Evolutionary conservation across 2,888 invertebrate genomes (phyloP).

Genomic region (Creontiades dilutus): DNA sequence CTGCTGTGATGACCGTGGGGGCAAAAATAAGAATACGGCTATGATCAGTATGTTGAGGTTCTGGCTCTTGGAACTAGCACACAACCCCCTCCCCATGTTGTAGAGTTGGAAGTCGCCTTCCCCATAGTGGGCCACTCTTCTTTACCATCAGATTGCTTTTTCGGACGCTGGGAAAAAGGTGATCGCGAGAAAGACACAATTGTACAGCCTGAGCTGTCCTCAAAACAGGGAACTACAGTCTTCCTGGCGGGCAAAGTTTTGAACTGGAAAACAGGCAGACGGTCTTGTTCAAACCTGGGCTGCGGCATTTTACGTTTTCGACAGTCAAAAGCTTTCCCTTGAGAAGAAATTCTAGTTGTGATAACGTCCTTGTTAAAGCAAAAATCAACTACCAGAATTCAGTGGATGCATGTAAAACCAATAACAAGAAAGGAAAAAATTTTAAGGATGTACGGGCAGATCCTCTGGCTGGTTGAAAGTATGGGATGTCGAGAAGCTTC

Average conservation of each 20-base stretch:
- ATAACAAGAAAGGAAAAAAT: background rate
- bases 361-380: background rate
- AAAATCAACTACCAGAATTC: background rate
- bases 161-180: slow-evolving; percentile 26
- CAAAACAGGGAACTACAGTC: background rate
- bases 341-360: background rate
- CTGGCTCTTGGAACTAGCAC: slow-evolving; percentile 62
- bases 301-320: background rate
- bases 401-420: background rate
- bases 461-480: slow-evolving; percentile 3
- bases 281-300: background rate
- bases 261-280: background rate
- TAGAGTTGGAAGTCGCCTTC: slow-evolving; percentile 43
- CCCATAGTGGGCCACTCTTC: slow-evolving; percentile 53
- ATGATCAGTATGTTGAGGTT: slow-evolving; percentile 50
- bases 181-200: slow-evolving; percentile 8
- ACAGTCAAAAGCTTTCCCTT: background rate
- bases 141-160: slow-evolving; percentile 50
- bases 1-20: slow-evolving; percentile 67
- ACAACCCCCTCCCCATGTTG: slow-evolving; percentile 37
- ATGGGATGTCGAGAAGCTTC: slow-evolving; percentile 7
- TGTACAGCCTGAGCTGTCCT: background rate
- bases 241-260: background rate
- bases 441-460: background rate
- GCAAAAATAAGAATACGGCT: slow-evolving; percentile 47